phyloP scores from a whole-genome alignment of 2,888 invertebrate species.

The Biston stratarius region DNA sequence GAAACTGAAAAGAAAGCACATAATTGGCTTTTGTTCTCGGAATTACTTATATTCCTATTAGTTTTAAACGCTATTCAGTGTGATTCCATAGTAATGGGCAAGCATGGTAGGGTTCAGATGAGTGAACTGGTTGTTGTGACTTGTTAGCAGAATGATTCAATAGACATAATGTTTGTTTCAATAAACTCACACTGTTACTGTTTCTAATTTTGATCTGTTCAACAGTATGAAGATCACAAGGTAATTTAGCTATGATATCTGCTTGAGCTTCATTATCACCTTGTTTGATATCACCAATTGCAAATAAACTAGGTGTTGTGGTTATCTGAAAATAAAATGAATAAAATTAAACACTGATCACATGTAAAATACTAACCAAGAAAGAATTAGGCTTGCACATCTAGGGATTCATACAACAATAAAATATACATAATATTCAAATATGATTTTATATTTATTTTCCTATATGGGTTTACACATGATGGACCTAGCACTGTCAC shows the following conservation, averaged over 20 bases:
- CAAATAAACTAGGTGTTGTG: conserved; percentile 90
- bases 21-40: no score
- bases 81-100: no score
- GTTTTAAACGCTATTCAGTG: no score
- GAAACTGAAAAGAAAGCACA: no score
- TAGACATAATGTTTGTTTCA: not conserved
- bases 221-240: conserved; percentile 87
- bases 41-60: no score
- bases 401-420: not conserved
- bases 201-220: conserved; percentile 85
- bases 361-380: not conserved
- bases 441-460: no score
- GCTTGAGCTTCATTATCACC: conserved; percentile 77
- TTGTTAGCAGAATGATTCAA: not conserved
- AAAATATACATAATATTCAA: no score
- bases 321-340: conserved; percentile 83
- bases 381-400: not conserved
- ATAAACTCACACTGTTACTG: conserved; percentile 54
- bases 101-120: no score
- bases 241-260: conserved; percentile 88
- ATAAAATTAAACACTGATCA: conserved; percentile 11
- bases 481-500: no score
- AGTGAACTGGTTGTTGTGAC: no score
- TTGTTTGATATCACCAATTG: conserved; percentile 86
- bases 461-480: no score